A percentile compares a stretch with the other conserved stretches of the same genome.
These are phyloP conservation scores for Ectobius pallidus DNA, from an alignment of 2,888 invertebrate genomes.

Conservation along the genomic window DNA sequence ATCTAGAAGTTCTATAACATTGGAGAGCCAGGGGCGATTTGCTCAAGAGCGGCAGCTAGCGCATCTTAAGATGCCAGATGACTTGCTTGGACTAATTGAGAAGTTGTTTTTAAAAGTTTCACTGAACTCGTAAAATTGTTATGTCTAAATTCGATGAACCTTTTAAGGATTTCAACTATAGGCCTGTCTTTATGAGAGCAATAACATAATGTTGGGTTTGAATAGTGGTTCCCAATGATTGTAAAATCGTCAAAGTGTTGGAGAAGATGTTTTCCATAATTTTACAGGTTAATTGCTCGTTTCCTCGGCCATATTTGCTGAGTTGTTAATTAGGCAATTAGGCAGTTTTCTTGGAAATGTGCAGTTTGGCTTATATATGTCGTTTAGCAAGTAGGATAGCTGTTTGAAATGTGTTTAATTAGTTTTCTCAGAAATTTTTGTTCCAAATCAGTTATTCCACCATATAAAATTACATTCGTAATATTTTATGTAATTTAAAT, in stretches of 20 bases:
- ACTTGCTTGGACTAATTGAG: not conserved
- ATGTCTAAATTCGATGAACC: not conserved
- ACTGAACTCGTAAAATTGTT: not conserved
- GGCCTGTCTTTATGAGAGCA: not conserved
- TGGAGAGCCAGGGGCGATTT: not conserved
- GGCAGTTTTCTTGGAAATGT: too few species aligned
- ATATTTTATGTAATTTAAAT: too few species aligned
- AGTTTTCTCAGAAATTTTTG: too few species aligned
- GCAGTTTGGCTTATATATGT: too few species aligned
- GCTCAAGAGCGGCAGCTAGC: not conserved
- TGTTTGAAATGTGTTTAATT: too few species aligned
- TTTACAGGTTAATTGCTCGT: too few species aligned
- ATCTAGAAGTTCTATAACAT: conserved; percentile 13
- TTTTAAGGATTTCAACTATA: conserved; percentile 9
- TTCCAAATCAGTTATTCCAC: too few species aligned
- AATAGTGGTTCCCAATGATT: not conserved
- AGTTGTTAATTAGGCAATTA: too few species aligned
- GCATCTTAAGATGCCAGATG: not conserved
- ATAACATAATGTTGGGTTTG: not conserved
- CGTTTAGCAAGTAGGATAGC: too few species aligned
- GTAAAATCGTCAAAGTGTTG: not conserved
- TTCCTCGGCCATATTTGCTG: too few species aligned
- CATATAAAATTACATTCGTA: too few species aligned
- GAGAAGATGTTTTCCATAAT: not conserved
- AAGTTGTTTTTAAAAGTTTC: not conserved